Evolutionary conservation across 2,113 vertebrate species (phyloP).

Genomic region (Myanophis thanlyinensis): DNA sequence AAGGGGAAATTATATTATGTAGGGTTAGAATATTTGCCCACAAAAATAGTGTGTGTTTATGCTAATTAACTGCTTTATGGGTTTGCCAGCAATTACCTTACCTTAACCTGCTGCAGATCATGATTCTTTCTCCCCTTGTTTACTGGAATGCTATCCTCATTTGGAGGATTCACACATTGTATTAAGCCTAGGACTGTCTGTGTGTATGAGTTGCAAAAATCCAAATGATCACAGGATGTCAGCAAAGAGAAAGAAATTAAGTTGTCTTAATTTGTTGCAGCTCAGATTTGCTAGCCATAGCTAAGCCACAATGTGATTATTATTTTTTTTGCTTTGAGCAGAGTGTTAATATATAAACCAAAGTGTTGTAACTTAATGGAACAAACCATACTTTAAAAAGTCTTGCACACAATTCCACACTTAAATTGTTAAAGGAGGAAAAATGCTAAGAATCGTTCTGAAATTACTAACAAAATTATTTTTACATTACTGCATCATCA

Average conservation of each 20-base stretch:
- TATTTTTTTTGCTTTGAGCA: background rate
- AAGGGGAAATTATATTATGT: background rate
- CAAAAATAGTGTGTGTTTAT: background rate
- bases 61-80: no score
- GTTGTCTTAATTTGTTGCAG: background rate
- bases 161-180: background rate
- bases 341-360: background rate
- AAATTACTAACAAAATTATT: background rate
- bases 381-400: no score
- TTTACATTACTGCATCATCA: background rate
- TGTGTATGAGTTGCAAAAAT: background rate
- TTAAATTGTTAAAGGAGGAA: background rate
- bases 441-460: background rate
- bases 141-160: background rate
- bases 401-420: background rate
- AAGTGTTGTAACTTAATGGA: background rate
- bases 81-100: background rate
- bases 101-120: background rate
- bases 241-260: background rate
- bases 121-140: background rate
- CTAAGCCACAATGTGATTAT: background rate
- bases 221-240: background rate
- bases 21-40: background rate
- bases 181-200: background rate
- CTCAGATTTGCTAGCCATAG: background rate